Conservation (phyloP, 2,888 invertebrate genomes). For the Drosophila paucipuncta region DNA sequence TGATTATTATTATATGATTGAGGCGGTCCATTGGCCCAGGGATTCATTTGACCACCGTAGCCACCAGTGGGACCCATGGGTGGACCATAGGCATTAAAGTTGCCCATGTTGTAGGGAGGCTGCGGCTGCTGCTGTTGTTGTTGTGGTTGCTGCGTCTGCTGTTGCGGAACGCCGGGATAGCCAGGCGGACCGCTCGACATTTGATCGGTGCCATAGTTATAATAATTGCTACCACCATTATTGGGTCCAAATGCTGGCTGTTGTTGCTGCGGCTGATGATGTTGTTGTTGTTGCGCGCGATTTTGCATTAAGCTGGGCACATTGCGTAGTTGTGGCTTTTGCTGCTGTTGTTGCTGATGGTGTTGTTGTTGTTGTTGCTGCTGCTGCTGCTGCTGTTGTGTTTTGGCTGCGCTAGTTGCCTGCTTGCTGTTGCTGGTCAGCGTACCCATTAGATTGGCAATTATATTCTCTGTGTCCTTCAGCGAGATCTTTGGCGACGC, state of each 20-base stretch:
- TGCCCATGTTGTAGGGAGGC: constrained; percentile 45
- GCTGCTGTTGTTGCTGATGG: constrained; percentile 15
- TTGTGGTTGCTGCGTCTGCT: constrained; percentile 3
- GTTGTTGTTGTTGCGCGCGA: constrained; percentile 15
- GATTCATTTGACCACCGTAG: constrained; percentile 53
- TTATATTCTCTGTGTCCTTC: constrained; percentile 87
- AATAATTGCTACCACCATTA: constrained; percentile 23
- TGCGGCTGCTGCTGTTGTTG: constrained; percentile 17
- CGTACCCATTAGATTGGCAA: constrained; percentile 88
- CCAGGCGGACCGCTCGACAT: constrained; percentile 9
- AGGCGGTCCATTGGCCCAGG: constrained; percentile 46
- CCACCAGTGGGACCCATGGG: constrained; percentile 50
- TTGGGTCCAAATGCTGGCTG: constrained; percentile 9
- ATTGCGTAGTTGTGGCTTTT: constrained; percentile 4
- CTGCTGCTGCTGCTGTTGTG: constrained; percentile 25
- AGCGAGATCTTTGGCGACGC: constrained; percentile 75
- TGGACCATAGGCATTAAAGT: constrained; percentile 39
- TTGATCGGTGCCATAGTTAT: constrained; percentile 33
- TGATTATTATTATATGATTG: constrained; percentile 41
- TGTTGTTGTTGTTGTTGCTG: constrained; percentile 5
- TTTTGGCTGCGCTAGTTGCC: constrained; percentile 23
- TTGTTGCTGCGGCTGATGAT: constrained; percentile 14
- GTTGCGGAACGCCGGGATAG: constrained; percentile 20
- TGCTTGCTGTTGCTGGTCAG: constrained; percentile 73
- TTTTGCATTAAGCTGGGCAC: constrained; percentile 16